Conservation (phyloP, 2,888 invertebrate species). For the Diplazon laetatorius region DNA sequence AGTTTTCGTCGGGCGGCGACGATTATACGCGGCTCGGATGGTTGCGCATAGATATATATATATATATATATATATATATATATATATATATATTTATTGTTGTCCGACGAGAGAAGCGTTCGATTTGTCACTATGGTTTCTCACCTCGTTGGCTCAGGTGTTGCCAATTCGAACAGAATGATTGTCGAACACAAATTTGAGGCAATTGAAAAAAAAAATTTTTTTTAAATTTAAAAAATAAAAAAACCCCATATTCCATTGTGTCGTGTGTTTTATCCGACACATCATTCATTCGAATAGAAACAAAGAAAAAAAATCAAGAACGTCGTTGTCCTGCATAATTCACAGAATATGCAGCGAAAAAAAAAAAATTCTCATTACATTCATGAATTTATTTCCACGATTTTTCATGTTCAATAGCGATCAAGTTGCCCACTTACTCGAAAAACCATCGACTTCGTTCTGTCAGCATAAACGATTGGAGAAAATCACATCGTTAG, state of each 20-base stretch:
- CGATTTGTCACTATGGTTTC: slow-evolving; percentile 18
- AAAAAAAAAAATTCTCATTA: no score
- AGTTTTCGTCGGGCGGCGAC: slow-evolving; percentile 4
- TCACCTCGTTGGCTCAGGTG: not conserved
- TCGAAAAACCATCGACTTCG: not conserved
- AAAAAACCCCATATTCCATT: no score
- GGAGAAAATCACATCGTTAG: not conserved
- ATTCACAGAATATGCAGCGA: no score
- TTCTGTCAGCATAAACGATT: not conserved
- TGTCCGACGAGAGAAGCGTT: not conserved
- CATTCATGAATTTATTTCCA: not conserved
- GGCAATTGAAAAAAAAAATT: no score
- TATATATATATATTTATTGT: not conserved
- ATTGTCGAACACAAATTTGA: no score
- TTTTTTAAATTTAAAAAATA: no score
- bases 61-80: not conserved
- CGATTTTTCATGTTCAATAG: not conserved
- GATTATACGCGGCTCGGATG: not conserved
- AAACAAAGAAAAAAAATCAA: no score
- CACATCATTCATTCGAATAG: no score
- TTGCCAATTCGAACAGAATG: not conserved
- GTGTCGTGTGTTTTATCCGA: no score
- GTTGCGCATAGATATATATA: not conserved
- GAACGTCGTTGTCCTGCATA: no score
- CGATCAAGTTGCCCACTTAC: slow-evolving; percentile 18